Evolutionary conservation across 2,113 vertebrate species (phyloP), one percentile per base, ranked within the genome.

Genomic region (Lagopus leucura): DNA sequence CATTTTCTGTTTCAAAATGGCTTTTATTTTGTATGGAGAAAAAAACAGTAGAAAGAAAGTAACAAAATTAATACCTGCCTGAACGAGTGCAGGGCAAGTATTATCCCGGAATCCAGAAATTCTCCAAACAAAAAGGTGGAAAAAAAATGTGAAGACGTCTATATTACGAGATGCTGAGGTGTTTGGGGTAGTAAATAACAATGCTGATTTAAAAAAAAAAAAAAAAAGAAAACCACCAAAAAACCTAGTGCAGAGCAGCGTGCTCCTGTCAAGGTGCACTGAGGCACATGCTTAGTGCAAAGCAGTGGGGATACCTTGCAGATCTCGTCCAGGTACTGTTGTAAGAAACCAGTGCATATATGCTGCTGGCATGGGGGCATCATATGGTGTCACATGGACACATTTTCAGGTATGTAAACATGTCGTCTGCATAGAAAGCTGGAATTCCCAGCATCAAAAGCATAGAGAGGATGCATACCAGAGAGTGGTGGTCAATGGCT

Each of bases 21-120:
- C n/a, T 91, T 96, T 96, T 95, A 96, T 95, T 96, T 91, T 76
- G 52, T 8, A 80, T 10, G 40, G 75, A 85, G 85, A 82, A 73
- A 54, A 54, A 85, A 89, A 85, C 20, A 76, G 82, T 48, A 89
- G 85, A 85, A 89, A 90, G 90, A 92, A 95, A 88, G 76, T 96
- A 96, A 83, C 57, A 88, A 95, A 96, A 94, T 77, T 77, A 88
- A 84, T 72, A 38, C 42, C 73, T 88, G 47, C 58, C 66, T 76
- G 73, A 75, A 89, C 65, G 66, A 87, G 48, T 43, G 78, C 13
- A 52, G 58, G 61, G 57, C 77, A 72, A 47, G n/a, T n/a, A 48
- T n/a, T 69, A 75, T 17, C 45, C 86, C n/a, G 65, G 40, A 30
- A 24, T 78, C 34, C 20, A 38, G 74, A 80, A 15, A 36, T 13